Evolutionary conservation across 2,113 vertebrate species (phyloP), one percentile per base, ranked within the genome.

Genomic region (Elephantulus edwardii): DNA sequence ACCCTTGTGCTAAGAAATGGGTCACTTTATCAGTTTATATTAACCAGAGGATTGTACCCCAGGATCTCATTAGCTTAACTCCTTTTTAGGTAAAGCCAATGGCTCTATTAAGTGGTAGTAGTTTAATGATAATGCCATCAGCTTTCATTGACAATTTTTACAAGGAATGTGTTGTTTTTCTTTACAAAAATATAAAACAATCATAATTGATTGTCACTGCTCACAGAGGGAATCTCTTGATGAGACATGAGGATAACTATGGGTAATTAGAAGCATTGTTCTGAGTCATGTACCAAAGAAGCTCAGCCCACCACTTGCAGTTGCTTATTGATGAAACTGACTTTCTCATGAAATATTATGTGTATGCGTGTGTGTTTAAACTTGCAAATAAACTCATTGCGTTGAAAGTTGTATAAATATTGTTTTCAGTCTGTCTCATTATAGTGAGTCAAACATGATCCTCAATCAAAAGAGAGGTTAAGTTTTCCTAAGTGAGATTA

Each of bases 401-500:
- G 86, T 77, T 86, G 50, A 90, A 90, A 81, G 46, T 46, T 82
- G 46, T 24, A 26, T 71, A 86, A 82, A 52, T 79, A 40, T 26
- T 70, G 72, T n/a, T 42, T n/a, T n/a, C n/a, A 48, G 6, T 64
- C n/a, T 38, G 8, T 72, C 54, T n/a, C 52, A 46, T 54, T 72
- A 17, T 40, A 26, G 88, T 74, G 68, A 81, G 54, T 58, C 76
- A 64, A 85, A 79, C 75, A 48, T 85, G 42, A 66, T 79, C 48
- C 48, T 2, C 33, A 80, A 58, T 70, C 28, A 58, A 46, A 86
- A 62, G 54, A 86, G 24, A 64, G 33, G 4, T 60, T 76, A 42
- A 26, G 14, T 62, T 72, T 93, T 33, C 46, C 54, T 83, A 54
- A 20, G 20, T 70, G 44, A 52, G 35, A 58, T 22, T 72, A 76